phyloP scores from a whole-genome alignment of 2,888 invertebrate genomes.

The Carpatolechia fugitivella region DNA sequence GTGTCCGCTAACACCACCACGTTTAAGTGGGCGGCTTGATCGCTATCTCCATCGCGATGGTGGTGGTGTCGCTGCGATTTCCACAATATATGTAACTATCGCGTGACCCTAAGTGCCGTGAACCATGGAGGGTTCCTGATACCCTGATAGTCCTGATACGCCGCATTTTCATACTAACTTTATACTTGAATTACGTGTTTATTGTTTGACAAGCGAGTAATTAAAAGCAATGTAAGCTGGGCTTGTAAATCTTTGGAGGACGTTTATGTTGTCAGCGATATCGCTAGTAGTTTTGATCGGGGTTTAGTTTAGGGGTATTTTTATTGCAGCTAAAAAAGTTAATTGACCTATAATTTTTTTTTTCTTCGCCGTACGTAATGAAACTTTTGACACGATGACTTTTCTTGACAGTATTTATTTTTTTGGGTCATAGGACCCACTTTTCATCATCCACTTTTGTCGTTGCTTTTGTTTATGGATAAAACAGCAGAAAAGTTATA shows the following conservation, averaged over 20 bases:
- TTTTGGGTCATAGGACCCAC: too few species aligned
- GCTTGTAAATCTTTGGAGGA: background rate
- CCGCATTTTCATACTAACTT: background rate
- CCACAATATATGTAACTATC: constrained; percentile 30
- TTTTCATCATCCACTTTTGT: too few species aligned
- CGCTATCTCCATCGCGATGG: constrained; percentile 19
- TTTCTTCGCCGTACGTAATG: too few species aligned
- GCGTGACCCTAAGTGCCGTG: constrained; percentile 43
- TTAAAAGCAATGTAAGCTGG: background rate
- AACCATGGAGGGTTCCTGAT: constrained; percentile 22
- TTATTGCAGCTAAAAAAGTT: too few species aligned
- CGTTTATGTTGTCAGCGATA: constrained; percentile 1
- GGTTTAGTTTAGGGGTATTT: too few species aligned
- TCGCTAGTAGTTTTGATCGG: background rate
- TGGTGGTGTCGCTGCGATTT: constrained; percentile 31
- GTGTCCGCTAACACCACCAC: constrained; percentile 5
- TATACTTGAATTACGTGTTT: constrained; percentile 3
- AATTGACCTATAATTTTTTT: too few species aligned
- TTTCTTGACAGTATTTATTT: too few species aligned
- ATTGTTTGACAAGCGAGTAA: constrained; percentile 9
- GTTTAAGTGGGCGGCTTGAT: constrained; percentile 26
- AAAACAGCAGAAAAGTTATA: too few species aligned
- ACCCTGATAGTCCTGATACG: background rate
- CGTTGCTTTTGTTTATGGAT: too few species aligned
- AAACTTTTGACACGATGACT: too few species aligned